Base-by-base conservation (phyloP, 2,888 invertebrate genomes). In the Pseudococcus jackbeardsleyi region DNA sequence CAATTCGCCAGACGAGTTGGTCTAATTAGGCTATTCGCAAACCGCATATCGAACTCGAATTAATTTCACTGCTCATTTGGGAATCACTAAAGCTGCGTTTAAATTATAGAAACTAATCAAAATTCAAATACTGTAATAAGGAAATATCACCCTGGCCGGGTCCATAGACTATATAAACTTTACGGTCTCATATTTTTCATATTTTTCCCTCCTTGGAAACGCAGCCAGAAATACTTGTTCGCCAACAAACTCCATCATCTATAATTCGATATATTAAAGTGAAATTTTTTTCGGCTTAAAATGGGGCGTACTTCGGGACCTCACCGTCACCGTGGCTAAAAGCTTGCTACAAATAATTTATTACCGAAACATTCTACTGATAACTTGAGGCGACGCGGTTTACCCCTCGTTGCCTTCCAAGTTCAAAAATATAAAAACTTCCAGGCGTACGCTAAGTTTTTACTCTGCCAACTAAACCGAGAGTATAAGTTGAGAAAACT, bases 321-420 rank as follows among this genome's bases (percentile, higher is more conserved):
- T 72, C 46, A 46, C 46, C 79, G 79, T 82, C 42, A 19, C 79
- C 46, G 8, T 33, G 12, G 19, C 39, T 82, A 82, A 82, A 82
- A 82, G 79, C 79, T 82, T 82, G 79, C 46, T 82, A 82, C 79
- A 82, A 82, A 82, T 82, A 82, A 82, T 82, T 82, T 82, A 82
- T 82, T 82, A 82, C 79, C 46, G 46, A 82, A 82, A 82, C 79
- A 82, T 82, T 82, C 79, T 42, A 42, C 42, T 46, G 79, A 82
- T 82, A 82, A 82, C 79, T 82, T 46, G 79, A 42, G 79, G 79
- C 79, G 79, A 82, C 79, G 46, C 39, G 72, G 79, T 82, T 82
- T 82, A 19, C 46, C 9, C 9, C 11, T 64, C 3, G 8, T 64
- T 22, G 7, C 6, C 22, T 22, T 9, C 15, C 7, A 82, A 82